Base-by-base conservation (phyloP, 2,113 vertebrate species). In the Rhinoptilus africanus region DNA sequence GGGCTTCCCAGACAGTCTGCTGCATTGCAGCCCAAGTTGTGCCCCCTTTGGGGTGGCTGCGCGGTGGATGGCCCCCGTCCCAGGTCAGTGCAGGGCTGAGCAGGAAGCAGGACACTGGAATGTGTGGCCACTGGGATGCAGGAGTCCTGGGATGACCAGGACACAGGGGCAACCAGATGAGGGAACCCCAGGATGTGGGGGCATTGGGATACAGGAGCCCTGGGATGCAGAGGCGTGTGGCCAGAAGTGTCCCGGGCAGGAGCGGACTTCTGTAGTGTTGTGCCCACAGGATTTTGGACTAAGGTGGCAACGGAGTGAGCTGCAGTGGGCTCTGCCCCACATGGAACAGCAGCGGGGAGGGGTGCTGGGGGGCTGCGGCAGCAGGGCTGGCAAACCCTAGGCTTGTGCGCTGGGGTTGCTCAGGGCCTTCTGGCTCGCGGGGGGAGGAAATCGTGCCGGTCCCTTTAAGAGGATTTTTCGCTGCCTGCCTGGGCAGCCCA, bases 381-480 rank as follows among this genome's bases (percentile, higher is more conserved):
- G 1, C 53, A 35, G 59, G 34, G 53, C 43, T 35, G 35, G 11
- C 34, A 32, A 6, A 11, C 2, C 43, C 57, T 43, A 1, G 35
- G 5, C 14, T 27, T 18, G 62, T 1, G 72, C 6, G 15, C 72
- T 9, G 62, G 41, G 45, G 77, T 28, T 79, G 91, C 63, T 77
- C 62, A 1, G 56, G 84, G 81, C 93, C 86, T 73, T 56, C 47
- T 28, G 67, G 53, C 50, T 83, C 48, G 24, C 34, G 10, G 62
- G 14, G 24, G 41, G 67, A 76, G 60, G 95, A 95, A 94, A 87
- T 37, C 28, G 32, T 8, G 56, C 87, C 24, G 95, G 91, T 26
- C 89, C 93, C 96, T 97, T 97, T 96, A 97, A 96, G 95, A 77
- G 79, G 92, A 90, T 92, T 92, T 92, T 89, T 90, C 26, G 10